Conservation (phyloP, 1,140 invertebrate species). For the Brachionus koreanus region DNA sequence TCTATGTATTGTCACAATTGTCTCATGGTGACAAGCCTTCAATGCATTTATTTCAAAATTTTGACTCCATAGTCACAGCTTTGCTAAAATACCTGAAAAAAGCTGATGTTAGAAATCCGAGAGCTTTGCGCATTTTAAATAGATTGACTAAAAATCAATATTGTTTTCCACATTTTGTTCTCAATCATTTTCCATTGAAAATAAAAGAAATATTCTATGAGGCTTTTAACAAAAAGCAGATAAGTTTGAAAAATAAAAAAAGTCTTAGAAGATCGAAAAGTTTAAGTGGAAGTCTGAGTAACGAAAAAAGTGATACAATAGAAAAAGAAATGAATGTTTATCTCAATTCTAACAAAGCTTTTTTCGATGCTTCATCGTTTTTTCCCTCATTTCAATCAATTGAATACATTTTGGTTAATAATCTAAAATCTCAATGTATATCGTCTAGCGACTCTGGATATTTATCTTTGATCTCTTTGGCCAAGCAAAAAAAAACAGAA, state of each 20-base stretch:
- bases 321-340: constrained; percentile 43
- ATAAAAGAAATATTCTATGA: constrained; percentile 36
- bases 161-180: constrained; percentile 31
- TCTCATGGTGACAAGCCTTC: constrained; percentile 42
- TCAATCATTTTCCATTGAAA: neutral
- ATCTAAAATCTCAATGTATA: constrained; percentile 37
- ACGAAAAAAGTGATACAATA: neutral
- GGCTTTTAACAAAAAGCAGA: neutral
- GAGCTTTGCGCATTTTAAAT: constrained; percentile 39
- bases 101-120: constrained; percentile 15
- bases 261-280: neutral
- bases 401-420: constrained; percentile 27
- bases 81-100: constrained; percentile 29
- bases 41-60: neutral
- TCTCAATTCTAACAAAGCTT: constrained; percentile 42
- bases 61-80: constrained; percentile 5
- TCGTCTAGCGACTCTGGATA: constrained; percentile 27
- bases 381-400: constrained; percentile 44
- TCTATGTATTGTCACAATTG: constrained; percentile 40
- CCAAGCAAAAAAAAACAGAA: constrained; percentile 22
- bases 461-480: neutral
- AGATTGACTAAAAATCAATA: constrained; percentile 38
- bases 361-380: constrained; percentile 36
- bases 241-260: neutral
- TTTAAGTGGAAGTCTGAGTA: neutral